Conservation (phyloP, 2,113 vertebrate genomes). For the Entomyzon cyanotis region DNA sequence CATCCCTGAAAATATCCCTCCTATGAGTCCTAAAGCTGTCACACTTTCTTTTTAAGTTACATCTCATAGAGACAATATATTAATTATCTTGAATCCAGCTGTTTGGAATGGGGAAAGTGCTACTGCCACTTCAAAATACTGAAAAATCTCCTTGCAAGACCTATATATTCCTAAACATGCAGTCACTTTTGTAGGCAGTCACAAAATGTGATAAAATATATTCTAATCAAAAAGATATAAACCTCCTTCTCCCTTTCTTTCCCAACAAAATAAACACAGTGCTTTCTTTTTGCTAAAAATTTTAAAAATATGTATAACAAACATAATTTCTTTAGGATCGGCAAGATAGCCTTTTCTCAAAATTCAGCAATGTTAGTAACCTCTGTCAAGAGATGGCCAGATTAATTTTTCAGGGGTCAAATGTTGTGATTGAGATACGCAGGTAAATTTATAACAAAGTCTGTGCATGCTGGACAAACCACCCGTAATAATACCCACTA, state of each 20-base stretch:
- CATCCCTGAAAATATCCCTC: background rate
- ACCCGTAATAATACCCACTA: background rate
- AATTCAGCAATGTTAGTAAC: background rate
- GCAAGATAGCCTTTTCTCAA: background rate
- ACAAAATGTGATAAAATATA: background rate
- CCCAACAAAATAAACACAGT: background rate
- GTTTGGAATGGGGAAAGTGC: background rate
- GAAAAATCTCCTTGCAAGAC: background rate
- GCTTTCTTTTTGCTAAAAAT: background rate
- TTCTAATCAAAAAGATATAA: background rate
- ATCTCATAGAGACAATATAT: background rate
- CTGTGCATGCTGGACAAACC: background rate
- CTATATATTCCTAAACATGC: background rate
- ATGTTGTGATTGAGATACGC: background rate
- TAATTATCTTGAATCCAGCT: background rate
- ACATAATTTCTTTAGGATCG: background rate
- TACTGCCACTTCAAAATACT: background rate
- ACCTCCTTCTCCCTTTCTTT: background rate
- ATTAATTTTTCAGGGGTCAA: background rate
- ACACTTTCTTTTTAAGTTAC: background rate
- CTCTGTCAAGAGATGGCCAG: background rate
- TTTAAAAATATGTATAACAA: background rate
- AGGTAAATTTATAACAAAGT: background rate
- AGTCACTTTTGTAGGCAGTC: background rate
- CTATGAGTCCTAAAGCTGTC: background rate